These are phyloP conservation scores for Triops cancriformis DNA, from an alignment of 1,140 invertebrate genomes.

Conservation along the genomic window DNA sequence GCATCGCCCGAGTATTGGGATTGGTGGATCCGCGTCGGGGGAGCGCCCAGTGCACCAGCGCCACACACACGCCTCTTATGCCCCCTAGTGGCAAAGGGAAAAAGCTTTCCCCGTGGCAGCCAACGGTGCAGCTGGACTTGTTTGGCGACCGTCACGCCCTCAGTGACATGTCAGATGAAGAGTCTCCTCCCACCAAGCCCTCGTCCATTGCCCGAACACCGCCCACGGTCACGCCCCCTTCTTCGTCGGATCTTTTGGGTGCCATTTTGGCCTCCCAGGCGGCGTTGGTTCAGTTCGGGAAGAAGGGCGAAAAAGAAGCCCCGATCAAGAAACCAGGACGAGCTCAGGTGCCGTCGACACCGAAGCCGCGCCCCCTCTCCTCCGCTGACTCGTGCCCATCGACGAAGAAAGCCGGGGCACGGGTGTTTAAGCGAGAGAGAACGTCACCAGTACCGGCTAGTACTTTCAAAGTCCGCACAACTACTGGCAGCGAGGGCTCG, in stretches of 20 bases:
- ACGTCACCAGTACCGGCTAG: neutral
- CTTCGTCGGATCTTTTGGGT: neutral
- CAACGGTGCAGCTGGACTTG: neutral
- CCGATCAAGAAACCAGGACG: neutral
- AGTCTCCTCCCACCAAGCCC: neutral
- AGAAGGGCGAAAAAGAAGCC: neutral
- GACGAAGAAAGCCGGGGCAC: too few relatives aligned
- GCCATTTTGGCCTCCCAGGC: constrained; percentile 24
- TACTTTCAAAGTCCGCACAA: neutral
- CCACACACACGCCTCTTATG: neutral
- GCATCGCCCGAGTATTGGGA: neutral
- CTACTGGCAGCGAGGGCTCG: neutral
- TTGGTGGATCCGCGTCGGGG: neutral
- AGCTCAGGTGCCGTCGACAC: neutral
- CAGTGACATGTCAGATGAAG: neutral
- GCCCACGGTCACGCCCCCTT: neutral
- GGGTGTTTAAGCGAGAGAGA: too few relatives aligned
- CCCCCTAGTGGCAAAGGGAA: neutral
- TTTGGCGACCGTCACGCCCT: neutral
- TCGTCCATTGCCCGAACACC: neutral
- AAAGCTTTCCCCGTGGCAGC: neutral
- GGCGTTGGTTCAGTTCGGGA: constrained; percentile 11
- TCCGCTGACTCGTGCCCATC: too few relatives aligned
- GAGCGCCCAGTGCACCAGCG: neutral
- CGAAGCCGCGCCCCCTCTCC: neutral